Base-by-base conservation (phyloP, 2,113 vertebrate genomes). In the Heliornis fulica region DNA sequence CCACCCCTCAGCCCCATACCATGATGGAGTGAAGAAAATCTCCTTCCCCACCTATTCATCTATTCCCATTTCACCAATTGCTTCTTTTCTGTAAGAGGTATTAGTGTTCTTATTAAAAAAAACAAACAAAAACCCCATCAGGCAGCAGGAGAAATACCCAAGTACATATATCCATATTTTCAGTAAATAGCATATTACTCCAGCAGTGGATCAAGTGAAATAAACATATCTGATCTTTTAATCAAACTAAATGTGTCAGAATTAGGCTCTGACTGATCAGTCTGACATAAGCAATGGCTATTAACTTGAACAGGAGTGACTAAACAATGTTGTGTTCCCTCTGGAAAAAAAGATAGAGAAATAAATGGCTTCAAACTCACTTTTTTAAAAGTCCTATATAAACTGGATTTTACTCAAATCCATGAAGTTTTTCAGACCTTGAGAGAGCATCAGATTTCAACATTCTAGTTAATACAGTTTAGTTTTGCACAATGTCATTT, bases 401-500 rank as follows among this genome's bases (percentile, higher is more conserved):
- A 89, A 23, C 41, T 53, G 43, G 28, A 23, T 95, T 87, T 96
- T 86, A 38, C 51, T 66, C 32, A 43, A 87, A 89, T 9, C 3
- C 36, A 23, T 64, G 20, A 92, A 80, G 76, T 45, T 94, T 90
- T 90, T 78, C 56, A 87, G 80, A 72, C 65, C n/a, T 82, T 78
- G 76, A 83, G 48, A 90, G 26, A 84, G 48, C 48, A 51, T 38
- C 72, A 93, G 40, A 11, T 84, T 97, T 89, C 83, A 89, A 53
- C 28, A 92, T 40, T 14, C 88, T 93, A 48, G 43, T 90, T 95
- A 93, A 96, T 84, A 82, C 40, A 78, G 78, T 96, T 84, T 90
- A 32, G 43, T 92, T 95, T 86, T 83, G 40, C 87, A 96, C 96
- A 96, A 92, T 92, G 96, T 95, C 92, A 92, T 96, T 96, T 96